A percentile compares a stretch with the other conserved stretches of the same genome.
Conservation (phyloP, 2,113 vertebrate species). For the Ia io region DNA sequence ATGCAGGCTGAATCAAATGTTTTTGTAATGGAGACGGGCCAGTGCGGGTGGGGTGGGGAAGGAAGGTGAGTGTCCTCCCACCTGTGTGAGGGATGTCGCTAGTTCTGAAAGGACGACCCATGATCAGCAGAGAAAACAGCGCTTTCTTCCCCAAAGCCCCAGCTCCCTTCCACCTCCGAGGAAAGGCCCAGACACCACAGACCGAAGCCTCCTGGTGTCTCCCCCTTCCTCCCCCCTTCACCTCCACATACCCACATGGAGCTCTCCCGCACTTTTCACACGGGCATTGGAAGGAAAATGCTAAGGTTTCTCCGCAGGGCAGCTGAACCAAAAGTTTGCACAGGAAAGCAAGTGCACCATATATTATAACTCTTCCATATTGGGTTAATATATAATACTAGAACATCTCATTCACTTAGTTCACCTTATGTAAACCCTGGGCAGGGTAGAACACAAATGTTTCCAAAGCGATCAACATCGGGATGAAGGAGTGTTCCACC, state of each 20-base stretch:
- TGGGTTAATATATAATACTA: constrained; percentile 70
- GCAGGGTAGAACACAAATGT: constrained; percentile 71
- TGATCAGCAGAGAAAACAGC: not conserved
- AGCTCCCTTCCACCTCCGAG: not conserved
- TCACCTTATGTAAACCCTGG: constrained; percentile 74
- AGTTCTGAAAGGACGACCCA: not conserved
- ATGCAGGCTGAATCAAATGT: not conserved
- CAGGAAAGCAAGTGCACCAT: constrained; percentile 73
- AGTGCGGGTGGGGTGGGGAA: not conserved
- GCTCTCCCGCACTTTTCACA: not conserved
- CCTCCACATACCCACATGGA: not conserved
- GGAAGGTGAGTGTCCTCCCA: not conserved
- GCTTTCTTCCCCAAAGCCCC: not conserved
- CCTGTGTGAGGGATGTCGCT: not conserved
- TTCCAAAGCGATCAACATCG: constrained; percentile 56
- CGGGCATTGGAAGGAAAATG: not conserved
- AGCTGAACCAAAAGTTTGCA: constrained; percentile 78
- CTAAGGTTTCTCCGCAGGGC: constrained; percentile 28
- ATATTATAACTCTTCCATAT: constrained; percentile 72
- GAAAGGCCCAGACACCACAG: not conserved
- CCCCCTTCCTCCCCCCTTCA: not conserved
- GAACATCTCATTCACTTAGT: constrained; percentile 76
- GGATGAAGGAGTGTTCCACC: constrained; percentile 67
- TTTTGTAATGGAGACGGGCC: not conserved
- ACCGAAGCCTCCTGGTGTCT: not conserved